Evolutionary conservation across 2,113 vertebrate species (phyloP), one percentile per base, ranked within the genome.

Genomic region (Ophthalmolycus amberensis): DNA sequence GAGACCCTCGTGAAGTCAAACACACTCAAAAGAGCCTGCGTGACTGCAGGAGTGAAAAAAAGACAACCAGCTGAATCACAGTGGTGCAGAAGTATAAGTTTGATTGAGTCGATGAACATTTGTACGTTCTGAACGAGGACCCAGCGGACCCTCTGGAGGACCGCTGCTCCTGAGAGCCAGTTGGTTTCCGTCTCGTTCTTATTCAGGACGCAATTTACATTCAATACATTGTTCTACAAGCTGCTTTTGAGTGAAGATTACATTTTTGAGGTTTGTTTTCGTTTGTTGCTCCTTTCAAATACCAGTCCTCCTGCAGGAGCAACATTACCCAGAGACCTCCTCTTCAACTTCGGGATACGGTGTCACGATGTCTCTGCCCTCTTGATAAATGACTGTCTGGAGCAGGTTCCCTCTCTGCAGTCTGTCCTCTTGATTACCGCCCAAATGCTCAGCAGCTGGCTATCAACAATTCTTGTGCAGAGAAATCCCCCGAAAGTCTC

Each of bases 31-130:
- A 15, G 20, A 79, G 65, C 16, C 34, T 66, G 78, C 44, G 20
- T 71, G 84, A 84, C 48, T 75, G 29, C 71, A 80, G 64, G 8
- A 44, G 64, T 63, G 69, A 92, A 88, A 85, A 85, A 69, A 73
- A 88, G 88, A 83, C 87, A 88, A 79, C 37, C 79, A 50, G 68
- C 54, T n/a, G 9, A 75, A 85, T 84, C 78, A 69, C 80, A 80
- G 70, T 25, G 48, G 85, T 89, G 89, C 77, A 82, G 20, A 54
- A 44, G 52, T 67, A 90, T 91, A 90, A n/a, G 85, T 90, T 79
- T 92, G 88, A 91, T 82, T 84, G 89, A 92, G 75, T 54, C 20
- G 60, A 63, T 91, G 90, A 90, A 89, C 76, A 91, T 80, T 70
- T 85, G 82, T 18, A 38, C 22, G 8, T 40, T 44, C 66, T 75